phyloP scores from a whole-genome alignment of 2,797 vertebrate species.

The Rhynchonycteris naso region DNA sequence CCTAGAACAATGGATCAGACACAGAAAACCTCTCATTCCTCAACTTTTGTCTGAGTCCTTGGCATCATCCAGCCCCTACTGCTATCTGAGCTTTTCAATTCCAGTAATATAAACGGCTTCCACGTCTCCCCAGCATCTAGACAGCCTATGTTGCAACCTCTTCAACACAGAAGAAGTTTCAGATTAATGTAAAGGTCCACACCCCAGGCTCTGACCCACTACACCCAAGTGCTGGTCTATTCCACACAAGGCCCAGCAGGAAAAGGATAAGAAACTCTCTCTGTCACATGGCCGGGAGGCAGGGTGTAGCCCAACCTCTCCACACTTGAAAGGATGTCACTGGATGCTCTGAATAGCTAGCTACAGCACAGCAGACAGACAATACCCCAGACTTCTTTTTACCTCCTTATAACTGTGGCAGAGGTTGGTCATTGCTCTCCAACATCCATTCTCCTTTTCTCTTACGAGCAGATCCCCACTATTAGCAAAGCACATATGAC shows the following conservation, averaged over 20 bases:
- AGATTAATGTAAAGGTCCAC: neutral
- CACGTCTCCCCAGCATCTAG: neutral
- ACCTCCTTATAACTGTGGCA: neutral
- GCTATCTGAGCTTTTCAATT: neutral
- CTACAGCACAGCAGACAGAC: neutral
- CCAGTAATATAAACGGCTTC: neutral
- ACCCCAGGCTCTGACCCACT: neutral
- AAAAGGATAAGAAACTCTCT: neutral
- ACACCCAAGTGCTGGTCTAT: neutral
- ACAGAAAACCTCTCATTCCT: neutral
- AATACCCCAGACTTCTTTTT: neutral
- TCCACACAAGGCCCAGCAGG: neutral
- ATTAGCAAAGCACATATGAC: neutral
- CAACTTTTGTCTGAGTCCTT: neutral
- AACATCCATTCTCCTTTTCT: neutral
- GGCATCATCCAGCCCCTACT: neutral
- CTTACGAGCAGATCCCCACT: neutral
- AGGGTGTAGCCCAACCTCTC: too few relatives aligned
- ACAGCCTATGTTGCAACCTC: neutral
- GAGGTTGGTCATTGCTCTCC: neutral
- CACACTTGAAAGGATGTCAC: neutral
- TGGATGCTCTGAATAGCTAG: neutral
- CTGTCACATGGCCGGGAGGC: neutral
- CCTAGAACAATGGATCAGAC: neutral
- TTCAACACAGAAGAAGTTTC: neutral